Base-by-base conservation (phyloP, 2,113 vertebrate species). In the Amia ocellicauda region DNA sequence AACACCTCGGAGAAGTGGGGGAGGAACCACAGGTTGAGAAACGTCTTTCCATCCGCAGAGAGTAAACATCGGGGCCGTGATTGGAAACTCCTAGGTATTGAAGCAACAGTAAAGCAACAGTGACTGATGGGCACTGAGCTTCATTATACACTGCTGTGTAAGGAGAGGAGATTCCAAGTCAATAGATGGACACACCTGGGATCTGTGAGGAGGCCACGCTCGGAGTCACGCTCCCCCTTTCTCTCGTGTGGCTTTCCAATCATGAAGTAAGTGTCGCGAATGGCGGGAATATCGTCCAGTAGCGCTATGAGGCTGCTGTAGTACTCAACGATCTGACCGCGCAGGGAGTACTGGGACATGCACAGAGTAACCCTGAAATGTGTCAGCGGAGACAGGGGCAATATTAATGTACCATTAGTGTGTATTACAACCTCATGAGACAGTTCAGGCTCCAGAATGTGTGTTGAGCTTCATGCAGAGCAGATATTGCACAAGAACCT, bases 11-110 rank as follows among this genome's bases (percentile, higher is more conserved):
- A 67, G 73, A 80, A 64, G 22, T 85, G 82, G n/a, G 85, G 85
- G 57, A 89, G 77, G 76, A 81, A 87, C 90, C 88, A 86, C 68
- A 90, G 67, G 62, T 84, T 90, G 63, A 90, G 71, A 67, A 90
- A 80, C 19, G 60, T 62, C 60, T 36, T 40, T 49, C 87, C 76
- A 11, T 91, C 84, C 17, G 75, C 68, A 43, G 89, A 89, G 27
- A 90, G 58, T 55, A 90, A 66, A 64, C 60, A 56, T 11, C 0
- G 2, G 7, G 83, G 78, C 24, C 2, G 41, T 58, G 58, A 58
- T 43, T 73, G 73, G 42, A 81, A 85, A 11, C 19, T 68, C 67
- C 91, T 90, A 73, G 55, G 19, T 2, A 57, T 36, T 42, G 24
- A 73, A 47, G 41, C n/a, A n/a, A n/a, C n/a, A n/a, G n/a, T n/a